Conservation (phyloP, 2,113 vertebrate genomes). For the Octodon degus region DNA sequence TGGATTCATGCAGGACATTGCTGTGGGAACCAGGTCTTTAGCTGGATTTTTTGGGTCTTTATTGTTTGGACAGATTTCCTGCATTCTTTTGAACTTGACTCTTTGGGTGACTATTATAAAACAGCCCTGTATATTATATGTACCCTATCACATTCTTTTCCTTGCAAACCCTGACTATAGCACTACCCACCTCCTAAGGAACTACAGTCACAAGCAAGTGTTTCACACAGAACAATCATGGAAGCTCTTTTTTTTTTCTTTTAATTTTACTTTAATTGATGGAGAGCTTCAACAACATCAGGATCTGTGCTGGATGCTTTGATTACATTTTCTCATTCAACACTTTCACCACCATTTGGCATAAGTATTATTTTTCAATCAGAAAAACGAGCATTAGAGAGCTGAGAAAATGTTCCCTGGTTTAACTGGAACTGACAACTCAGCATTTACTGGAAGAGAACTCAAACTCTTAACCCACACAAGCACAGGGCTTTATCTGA, state of each 20-base stretch:
- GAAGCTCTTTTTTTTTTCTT: not conserved
- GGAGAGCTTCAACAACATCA: not conserved
- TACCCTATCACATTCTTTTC: too few relatives aligned
- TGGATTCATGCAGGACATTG: too few relatives aligned
- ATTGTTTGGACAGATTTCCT: too few relatives aligned
- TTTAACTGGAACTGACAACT: not conserved
- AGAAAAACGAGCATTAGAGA: not conserved
- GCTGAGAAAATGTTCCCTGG: not conserved
- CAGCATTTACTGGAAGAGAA: not conserved
- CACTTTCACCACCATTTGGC: not conserved
- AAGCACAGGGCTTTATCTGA: accelerated
- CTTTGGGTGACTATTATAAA: too few relatives aligned
- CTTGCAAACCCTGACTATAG: too few relatives aligned
- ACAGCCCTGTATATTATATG: too few relatives aligned
- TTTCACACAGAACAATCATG: not conserved
- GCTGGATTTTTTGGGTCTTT: too few relatives aligned
- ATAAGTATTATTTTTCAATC: not conserved
- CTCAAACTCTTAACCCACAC: not conserved
- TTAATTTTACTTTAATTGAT: not conserved
- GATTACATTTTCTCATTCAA: not conserved
- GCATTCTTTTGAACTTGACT: too few relatives aligned
- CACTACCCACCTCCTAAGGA: too few relatives aligned
- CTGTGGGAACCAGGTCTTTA: too few relatives aligned
- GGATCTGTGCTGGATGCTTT: not conserved
- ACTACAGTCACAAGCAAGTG: not conserved